Conservation (phyloP, 1,140 invertebrate genomes). For the Spodoptera frugiperda region DNA sequence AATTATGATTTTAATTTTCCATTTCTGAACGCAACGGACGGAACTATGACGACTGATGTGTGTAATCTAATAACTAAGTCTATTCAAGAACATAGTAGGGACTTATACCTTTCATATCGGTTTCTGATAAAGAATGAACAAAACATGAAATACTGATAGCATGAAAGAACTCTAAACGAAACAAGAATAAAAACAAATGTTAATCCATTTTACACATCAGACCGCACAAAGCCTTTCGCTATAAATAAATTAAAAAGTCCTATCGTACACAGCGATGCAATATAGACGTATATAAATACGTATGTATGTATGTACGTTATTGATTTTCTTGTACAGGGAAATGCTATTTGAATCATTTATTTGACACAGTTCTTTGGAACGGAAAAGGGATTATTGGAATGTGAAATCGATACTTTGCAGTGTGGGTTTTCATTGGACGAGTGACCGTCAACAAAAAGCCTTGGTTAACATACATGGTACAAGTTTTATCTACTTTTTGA, state of each 20-base stretch:
- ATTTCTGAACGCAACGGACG: no score
- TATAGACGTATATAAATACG: background rate
- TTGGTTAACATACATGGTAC: no score
- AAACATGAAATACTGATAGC: no score
- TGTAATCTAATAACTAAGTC: no score
- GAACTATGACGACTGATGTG: no score
- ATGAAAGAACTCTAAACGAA: background rate
- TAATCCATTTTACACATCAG: background rate
- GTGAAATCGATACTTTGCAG: background rate
- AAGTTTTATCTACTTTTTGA: no score
- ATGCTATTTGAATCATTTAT: conserved; percentile 15
- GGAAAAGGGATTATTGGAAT: background rate
- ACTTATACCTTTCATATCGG: no score
- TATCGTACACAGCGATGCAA: background rate
- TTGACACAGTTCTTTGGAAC: background rate
- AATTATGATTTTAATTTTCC: no score
- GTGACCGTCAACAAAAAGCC: no score
- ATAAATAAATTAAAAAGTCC: conserved; percentile 12
- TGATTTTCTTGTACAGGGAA: background rate
- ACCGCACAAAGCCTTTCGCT: background rate
- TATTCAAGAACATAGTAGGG: no score
- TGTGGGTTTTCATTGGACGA: no score
- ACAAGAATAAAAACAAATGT: conserved; percentile 6
- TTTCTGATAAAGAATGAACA: no score
- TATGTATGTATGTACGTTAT: background rate